Conservation (phyloP, 1,140 invertebrate genomes). For the Bombus sylvicola region DNA sequence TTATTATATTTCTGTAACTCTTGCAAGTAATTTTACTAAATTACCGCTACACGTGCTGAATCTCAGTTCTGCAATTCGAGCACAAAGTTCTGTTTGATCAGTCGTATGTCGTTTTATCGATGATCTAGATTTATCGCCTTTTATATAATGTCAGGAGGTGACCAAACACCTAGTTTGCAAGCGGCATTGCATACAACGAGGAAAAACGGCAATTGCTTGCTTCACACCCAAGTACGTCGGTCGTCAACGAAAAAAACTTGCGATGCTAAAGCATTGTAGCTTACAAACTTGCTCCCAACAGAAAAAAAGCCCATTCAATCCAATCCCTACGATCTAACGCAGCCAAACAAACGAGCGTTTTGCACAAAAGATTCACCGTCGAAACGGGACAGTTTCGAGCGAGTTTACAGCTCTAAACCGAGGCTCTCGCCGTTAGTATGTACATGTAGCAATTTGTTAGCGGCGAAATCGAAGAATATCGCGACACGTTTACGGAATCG, state of each 20-base stretch:
- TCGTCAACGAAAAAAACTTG: background rate
- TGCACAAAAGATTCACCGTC: background rate
- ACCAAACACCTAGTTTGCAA: too few species aligned
- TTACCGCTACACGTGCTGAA: too few species aligned
- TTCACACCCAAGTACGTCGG: background rate
- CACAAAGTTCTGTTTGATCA: too few species aligned
- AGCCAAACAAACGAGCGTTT: background rate
- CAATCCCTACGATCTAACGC: background rate
- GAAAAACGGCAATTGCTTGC: too few species aligned
- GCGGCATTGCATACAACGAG: too few species aligned
- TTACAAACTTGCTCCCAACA: background rate
- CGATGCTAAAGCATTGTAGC: background rate
- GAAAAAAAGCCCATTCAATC: background rate
- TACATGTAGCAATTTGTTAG: conserved; percentile 12
- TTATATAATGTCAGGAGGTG: too few species aligned
- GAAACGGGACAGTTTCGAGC: background rate
- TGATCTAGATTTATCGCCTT: too few species aligned
- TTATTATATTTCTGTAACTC: too few species aligned
- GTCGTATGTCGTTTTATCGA: too few species aligned
- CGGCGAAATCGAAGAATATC: conserved; percentile 11
- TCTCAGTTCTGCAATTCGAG: too few species aligned
- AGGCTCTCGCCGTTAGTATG: background rate
- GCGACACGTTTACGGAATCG: conserved; percentile 29
- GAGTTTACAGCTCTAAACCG: background rate
- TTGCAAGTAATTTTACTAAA: too few species aligned